Conservation (phyloP, 2,113 vertebrate species). For the Sphyrna mokarran region DNA sequence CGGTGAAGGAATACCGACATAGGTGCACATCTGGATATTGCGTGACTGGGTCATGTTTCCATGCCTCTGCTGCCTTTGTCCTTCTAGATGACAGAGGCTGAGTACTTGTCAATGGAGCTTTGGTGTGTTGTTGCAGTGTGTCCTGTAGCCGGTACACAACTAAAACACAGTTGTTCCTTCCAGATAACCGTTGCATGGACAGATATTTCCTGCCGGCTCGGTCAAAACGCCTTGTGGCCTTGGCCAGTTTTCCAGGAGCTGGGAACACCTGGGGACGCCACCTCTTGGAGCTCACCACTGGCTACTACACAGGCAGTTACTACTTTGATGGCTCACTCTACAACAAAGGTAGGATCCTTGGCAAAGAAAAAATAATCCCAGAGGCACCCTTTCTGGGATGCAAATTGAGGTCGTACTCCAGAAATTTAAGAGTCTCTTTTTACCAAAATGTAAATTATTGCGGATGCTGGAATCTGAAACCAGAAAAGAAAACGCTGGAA, state of each 20-base stretch:
- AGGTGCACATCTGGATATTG: neutral
- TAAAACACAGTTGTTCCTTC: neutral
- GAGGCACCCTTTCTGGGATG: neutral
- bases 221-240: constrained; percentile 74
- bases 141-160: neutral
- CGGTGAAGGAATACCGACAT: neutral
- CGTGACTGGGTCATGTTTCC: neutral
- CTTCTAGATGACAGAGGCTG: neutral
- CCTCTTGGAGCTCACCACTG: constrained; percentile 88
- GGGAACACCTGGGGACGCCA: constrained; percentile 97
- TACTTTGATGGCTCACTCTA: constrained; percentile 96
- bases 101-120: neutral
- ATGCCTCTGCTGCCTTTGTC: neutral
- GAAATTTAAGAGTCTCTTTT: neutral
- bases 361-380: neutral
- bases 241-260: constrained; percentile 89
- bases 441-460: too few species aligned
- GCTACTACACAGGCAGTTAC: constrained; percentile 94
- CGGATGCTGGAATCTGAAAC: too few species aligned
- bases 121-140: neutral
- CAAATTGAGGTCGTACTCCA: neutral
- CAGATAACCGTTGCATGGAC: constrained; percentile 97
- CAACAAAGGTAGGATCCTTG: constrained; percentile 76
- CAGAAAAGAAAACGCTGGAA: too few species aligned
- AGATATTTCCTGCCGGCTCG: constrained; percentile 77